phyloP scores from a whole-genome alignment of 35 echinoderm and acorn worm genomes.

The Nesometra sesokonis region DNA sequence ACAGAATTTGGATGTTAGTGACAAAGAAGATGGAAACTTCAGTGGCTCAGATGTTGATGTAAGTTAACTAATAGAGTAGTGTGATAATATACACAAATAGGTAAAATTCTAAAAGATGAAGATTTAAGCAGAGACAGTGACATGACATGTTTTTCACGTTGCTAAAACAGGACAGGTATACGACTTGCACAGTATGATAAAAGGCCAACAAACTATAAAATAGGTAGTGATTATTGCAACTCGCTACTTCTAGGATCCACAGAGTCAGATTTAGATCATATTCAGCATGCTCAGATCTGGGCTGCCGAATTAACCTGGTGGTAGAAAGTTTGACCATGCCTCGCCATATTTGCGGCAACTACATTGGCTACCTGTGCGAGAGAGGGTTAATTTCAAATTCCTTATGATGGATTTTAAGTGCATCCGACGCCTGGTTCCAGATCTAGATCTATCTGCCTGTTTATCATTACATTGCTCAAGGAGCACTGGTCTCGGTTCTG shows the following conservation, averaged over 20 bases:
- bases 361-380: not conserved
- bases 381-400: not conserved
- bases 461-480: not conserved
- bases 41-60: not conserved
- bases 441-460: not conserved
- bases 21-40: not conserved
- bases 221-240: not conserved
- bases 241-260: not conserved
- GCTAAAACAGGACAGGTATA: too few species aligned
- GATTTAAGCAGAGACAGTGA: too few species aligned
- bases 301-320: not conserved
- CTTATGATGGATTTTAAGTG: not conserved
- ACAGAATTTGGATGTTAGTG: not conserved
- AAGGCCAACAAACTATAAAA: too few species aligned
- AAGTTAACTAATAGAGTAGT: too few species aligned
- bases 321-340: not conserved
- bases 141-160: too few species aligned
- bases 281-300: not conserved
- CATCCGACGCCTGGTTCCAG: not conserved
- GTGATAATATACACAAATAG: too few species aligned
- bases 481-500: not conserved
- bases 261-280: not conserved
- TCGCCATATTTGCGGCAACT: not conserved
- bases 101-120: too few species aligned
- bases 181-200: too few species aligned